Conservation (phyloP, 2,113 vertebrate genomes). For the Vulpes ferrilata region DNA sequence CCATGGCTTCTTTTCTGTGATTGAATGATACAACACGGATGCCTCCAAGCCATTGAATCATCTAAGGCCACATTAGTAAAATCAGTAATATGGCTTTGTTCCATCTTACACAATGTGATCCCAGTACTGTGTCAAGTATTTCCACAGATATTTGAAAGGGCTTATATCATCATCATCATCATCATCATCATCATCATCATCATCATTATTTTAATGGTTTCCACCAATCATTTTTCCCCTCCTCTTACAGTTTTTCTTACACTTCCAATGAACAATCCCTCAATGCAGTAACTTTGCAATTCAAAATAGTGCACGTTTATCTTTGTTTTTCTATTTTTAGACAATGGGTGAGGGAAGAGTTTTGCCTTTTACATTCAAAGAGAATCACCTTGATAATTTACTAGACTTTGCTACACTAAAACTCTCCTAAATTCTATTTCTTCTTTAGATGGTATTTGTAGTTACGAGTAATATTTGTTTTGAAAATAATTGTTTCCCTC, state of each 20-base stretch:
- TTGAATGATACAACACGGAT: background rate
- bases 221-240: background rate
- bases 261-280: background rate
- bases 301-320: background rate
- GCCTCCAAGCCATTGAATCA: background rate
- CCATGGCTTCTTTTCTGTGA: background rate
- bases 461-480: slow-evolving; percentile 20
- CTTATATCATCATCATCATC: background rate
- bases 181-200: background rate
- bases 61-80: background rate
- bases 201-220: background rate
- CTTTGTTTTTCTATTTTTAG: background rate
- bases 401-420: background rate
- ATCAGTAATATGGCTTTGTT: background rate
- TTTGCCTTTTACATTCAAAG: background rate
- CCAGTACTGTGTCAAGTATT: background rate
- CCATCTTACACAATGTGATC: background rate
- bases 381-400: background rate
- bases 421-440: background rate
- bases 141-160: background rate
- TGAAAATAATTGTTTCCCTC: background rate
- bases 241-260: background rate
- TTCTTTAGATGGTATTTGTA: background rate
- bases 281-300: background rate
- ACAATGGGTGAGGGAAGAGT: background rate